A percentile compares a stretch with the other conserved stretches of the same genome.
phyloP scores from a whole-genome alignment of 2,113 vertebrate genomes.

The Cinclus mexicanus region DNA sequence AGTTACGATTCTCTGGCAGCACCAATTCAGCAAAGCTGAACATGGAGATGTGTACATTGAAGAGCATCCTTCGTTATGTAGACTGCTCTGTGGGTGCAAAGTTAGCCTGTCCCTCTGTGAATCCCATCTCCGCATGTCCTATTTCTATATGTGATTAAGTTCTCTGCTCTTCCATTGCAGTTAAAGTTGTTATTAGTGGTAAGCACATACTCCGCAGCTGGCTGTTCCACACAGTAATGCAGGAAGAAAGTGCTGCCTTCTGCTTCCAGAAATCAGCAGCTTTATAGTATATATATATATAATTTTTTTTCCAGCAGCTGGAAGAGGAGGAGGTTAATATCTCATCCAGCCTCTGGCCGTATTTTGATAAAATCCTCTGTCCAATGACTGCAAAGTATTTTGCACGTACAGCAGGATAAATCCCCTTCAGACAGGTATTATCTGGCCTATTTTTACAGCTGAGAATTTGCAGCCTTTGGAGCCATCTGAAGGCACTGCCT shows the following conservation, averaged over 20 bases:
- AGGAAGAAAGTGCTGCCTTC: not conserved
- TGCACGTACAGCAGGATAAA: not conserved
- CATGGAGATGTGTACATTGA: not conserved
- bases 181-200: not conserved
- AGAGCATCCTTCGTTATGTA: not conserved
- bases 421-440: conserved; percentile 39
- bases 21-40: not conserved
- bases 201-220: not conserved
- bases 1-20: conserved; percentile 24
- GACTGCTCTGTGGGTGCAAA: not conserved
- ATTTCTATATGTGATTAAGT: conserved; percentile 42
- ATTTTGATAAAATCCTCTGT: conserved; percentile 42
- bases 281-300: too few species aligned
- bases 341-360: conserved; percentile 31
- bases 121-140: not conserved
- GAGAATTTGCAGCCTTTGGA: not conserved
- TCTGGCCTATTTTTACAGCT: conserved; percentile 42
- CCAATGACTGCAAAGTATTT: conserved; percentile 29
- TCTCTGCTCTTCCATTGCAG: not conserved
- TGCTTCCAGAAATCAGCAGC: not conserved
- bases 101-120: not conserved
- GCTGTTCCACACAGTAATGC: not conserved
- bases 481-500: not conserved
- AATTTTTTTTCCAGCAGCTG: not conserved
- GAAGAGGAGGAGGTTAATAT: conserved; percentile 24